A percentile compares a stretch with the other conserved stretches of the same genome.
phyloP scores from a whole-genome alignment of 2,797 vertebrate species.

The Selene dorsalis region DNA sequence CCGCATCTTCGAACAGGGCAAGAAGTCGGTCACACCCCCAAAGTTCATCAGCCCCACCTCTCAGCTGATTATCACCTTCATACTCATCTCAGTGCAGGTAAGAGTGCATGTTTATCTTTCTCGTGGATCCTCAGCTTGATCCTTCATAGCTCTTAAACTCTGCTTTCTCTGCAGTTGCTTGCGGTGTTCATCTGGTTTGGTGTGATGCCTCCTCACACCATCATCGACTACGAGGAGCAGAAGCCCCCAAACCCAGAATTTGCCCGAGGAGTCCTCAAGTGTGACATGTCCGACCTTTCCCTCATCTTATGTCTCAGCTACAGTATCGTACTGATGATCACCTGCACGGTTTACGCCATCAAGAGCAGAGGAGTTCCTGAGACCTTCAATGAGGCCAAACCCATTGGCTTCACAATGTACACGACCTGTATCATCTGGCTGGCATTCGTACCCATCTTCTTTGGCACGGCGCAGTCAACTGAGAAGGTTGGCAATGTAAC shows the following conservation, averaged over 20 bases:
- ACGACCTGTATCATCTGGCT: slow-evolving; percentile 96
- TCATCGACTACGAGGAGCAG: slow-evolving; percentile 92
- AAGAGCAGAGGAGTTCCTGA: slow-evolving; percentile 97
- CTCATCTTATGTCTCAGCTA: slow-evolving; percentile 97
- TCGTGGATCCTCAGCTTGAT: neutral
- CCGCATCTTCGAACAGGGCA: slow-evolving; percentile 98
- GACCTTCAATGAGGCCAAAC: slow-evolving; percentile 99
- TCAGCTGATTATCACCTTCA: slow-evolving; percentile 90
- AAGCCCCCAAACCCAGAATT: slow-evolving; percentile 89
- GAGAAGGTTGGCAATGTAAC: slow-evolving; percentile 88
- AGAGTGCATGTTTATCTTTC: neutral
- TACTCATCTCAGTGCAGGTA: slow-evolving; percentile 88
- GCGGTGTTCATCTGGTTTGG: slow-evolving; percentile 89
- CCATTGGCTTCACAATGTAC: slow-evolving; percentile 97
- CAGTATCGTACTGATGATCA: slow-evolving; percentile 97
- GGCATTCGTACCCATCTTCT: slow-evolving; percentile 98
- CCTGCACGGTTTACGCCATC: slow-evolving; percentile 97
- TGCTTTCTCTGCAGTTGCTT: slow-evolving; percentile 76
- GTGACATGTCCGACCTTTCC: slow-evolving; percentile 97
- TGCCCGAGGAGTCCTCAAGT: slow-evolving; percentile 92
- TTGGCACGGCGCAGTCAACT: slow-evolving; percentile 95
- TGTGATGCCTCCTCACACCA: slow-evolving; percentile 87
- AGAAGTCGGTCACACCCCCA: slow-evolving; percentile 92
- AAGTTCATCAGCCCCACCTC: slow-evolving; percentile 93
- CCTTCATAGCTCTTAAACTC: neutral